These are phyloP conservation scores for Myocastor coypus DNA, from an alignment of 2,113 vertebrate genomes.

Conservation along the genomic window DNA sequence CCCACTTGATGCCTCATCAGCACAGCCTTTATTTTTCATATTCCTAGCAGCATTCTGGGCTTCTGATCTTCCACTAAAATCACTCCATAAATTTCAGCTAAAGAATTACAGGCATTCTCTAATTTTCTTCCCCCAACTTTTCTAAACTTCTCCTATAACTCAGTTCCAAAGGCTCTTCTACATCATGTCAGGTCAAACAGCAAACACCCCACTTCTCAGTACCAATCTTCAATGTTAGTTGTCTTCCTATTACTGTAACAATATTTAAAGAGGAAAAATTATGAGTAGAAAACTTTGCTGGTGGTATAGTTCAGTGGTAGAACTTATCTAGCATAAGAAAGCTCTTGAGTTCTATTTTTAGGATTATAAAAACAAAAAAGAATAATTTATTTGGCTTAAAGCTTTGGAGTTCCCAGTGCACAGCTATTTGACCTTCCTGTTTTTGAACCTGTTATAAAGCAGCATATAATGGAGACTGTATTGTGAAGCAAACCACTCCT, in stretches of 20 bases:
- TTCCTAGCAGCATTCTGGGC: background rate
- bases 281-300: background rate
- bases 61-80: background rate
- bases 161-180: background rate
- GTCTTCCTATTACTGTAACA: background rate
- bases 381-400: background rate
- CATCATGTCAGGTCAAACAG: background rate
- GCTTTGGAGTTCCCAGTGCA: background rate
- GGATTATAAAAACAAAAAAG: background rate
- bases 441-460: background rate
- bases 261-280: background rate
- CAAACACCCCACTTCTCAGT: rapidly evolving
- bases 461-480: background rate
- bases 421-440: background rate
- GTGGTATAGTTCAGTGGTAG: background rate
- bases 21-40: background rate
- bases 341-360: background rate
- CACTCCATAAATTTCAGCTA: background rate
- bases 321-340: background rate
- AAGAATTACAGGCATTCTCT: background rate
- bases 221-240: background rate
- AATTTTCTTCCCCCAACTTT: background rate
- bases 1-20: background rate
- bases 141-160: background rate
- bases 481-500: background rate